Evolutionary conservation across 2,797 vertebrate species (phyloP).

Genomic region (Phataginus tetradactyla): DNA sequence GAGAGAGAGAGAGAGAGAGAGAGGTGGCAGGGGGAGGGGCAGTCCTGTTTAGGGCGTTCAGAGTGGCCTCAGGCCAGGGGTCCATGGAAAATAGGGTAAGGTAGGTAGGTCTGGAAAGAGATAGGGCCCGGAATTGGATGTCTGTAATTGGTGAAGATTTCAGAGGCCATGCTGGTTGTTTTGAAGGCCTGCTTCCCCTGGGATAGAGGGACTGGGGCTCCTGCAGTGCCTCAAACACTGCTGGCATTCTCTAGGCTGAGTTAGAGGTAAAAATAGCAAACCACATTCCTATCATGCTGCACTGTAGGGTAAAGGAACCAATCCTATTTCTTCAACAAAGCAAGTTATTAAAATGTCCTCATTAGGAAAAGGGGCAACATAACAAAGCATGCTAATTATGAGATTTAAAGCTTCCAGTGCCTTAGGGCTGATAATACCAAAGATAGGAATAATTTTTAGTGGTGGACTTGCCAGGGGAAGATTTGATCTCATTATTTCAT

Average conservation of each 20-base stretch:
- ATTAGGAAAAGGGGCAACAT: not conserved
- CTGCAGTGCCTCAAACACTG: not conserved
- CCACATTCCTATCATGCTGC: not conserved
- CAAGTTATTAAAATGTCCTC: slow-evolving; percentile 48
- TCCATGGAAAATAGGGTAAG: not conserved
- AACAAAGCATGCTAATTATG: slow-evolving; percentile 44
- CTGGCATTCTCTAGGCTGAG: not conserved
- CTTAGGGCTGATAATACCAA: slow-evolving; percentile 28
- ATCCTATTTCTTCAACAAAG: slow-evolving; percentile 47
- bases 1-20: too few species aligned
- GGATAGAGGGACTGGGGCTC: not conserved
- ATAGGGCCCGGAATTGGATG: not conserved
- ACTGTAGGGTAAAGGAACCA: not conserved
- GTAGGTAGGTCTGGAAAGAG: not conserved
- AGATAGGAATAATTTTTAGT: not conserved
- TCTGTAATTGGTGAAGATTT: not conserved
- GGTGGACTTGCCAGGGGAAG: not conserved
- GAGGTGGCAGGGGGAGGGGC: too few species aligned
- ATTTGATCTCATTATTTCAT: slow-evolving; percentile 48
- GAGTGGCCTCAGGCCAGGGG: not conserved
- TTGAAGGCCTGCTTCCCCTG: not conserved
- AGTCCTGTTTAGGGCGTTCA: not conserved
- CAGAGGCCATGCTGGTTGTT: not conserved
- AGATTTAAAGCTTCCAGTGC: not conserved
- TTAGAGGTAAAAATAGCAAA: not conserved